Percentiles rank a stretch among this genome's conserved stretches.
These are phyloP conservation scores for Oxystoma pomonae DNA, from an alignment of 2,888 invertebrate species.

Conservation along the genomic window DNA sequence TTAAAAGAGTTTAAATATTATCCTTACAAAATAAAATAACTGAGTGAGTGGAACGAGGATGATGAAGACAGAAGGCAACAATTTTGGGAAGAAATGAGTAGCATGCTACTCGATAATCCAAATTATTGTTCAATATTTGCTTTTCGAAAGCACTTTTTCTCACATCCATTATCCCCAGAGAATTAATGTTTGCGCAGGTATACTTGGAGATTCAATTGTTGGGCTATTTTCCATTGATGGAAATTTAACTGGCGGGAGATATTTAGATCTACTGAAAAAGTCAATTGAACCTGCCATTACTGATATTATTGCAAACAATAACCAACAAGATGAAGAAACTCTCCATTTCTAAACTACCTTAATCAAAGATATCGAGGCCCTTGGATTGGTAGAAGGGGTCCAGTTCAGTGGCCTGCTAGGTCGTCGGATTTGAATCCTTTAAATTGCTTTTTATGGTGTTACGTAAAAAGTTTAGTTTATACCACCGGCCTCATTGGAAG, in stretches of 20 bases:
- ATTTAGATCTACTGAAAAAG: not conserved
- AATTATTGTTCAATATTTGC: not conserved
- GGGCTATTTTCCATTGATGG: not conserved
- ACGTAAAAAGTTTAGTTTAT: slow-evolving; percentile 1
- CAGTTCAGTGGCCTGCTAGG: not conserved
- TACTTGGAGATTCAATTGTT: not conserved
- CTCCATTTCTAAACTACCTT: not conserved
- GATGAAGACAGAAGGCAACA: too few species aligned
- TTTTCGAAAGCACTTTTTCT: not conserved
- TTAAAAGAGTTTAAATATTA: too few species aligned
- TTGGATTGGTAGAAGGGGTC: not conserved
- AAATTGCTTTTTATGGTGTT: not conserved
- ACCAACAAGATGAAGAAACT: not conserved
- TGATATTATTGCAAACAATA: not conserved
- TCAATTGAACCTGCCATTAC: not conserved
- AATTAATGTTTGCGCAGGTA: slow-evolving; percentile 1
- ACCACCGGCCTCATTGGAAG: not conserved
- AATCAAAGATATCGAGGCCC: not conserved
- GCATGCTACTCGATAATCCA: not conserved
- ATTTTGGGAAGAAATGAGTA: not conserved
- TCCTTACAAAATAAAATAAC: too few species aligned
- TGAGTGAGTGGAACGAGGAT: too few species aligned
- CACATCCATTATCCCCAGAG: not conserved
- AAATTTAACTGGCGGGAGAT: not conserved
- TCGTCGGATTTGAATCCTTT: not conserved